These are phyloP conservation scores for Aptenodytes forsteri DNA, from an alignment of 2,113 vertebrate species.

Conservation along the genomic window DNA sequence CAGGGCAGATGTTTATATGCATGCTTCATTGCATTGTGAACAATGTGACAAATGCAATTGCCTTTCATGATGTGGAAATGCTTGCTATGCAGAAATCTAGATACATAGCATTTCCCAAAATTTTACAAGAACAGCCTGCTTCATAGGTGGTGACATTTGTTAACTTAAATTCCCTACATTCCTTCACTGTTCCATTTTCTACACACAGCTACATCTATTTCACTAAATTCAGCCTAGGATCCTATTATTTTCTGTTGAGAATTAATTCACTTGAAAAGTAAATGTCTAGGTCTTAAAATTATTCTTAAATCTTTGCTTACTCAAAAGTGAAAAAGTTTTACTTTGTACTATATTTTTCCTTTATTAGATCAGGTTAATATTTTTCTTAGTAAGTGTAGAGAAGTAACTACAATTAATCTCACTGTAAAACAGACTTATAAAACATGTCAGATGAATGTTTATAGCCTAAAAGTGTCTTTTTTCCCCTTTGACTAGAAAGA, in stretches of 20 bases:
- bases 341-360: not conserved
- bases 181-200: not conserved
- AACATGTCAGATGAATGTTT: not conserved
- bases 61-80: slow-evolving; percentile 27
- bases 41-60: slow-evolving; percentile 59
- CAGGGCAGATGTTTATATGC: slow-evolving; percentile 62
- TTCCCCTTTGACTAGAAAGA: not conserved
- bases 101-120: not conserved
- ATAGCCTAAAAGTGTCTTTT: not conserved
- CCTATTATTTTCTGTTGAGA: not conserved
- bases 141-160: not conserved
- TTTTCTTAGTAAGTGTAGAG: not conserved
- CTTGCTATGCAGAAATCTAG: slow-evolving; percentile 40
- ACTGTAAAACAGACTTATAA: not conserved
- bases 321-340: not conserved
- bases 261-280: not conserved
- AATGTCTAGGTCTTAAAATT: not conserved
- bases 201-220: not conserved
- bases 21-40: slow-evolving; percentile 60
- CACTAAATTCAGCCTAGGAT: not conserved
- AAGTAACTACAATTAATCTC: not conserved
- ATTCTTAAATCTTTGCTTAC: not conserved
- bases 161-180: not conserved
- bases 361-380: not conserved
- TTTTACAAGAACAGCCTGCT: not conserved